These are phyloP conservation scores for Dryadula phaetusa DNA, from an alignment of 2,888 invertebrate genomes.

Conservation along the genomic window DNA sequence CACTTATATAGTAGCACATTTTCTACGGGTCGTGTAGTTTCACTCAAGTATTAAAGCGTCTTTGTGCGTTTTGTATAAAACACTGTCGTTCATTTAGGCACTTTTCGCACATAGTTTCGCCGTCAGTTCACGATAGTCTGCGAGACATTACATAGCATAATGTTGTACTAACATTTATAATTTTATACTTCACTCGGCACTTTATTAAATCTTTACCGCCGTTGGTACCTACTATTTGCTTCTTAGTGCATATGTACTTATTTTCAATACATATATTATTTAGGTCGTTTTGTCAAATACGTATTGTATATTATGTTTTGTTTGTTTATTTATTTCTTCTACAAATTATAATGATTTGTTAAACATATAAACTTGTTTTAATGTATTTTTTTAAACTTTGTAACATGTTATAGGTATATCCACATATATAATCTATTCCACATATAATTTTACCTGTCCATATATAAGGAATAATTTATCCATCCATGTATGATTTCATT, in stretches of 20 bases:
- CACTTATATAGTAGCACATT: neutral
- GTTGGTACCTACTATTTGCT: slow-evolving; percentile 36
- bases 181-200: slow-evolving; percentile 43
- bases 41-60: slow-evolving; percentile 26
- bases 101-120: slow-evolving; percentile 55
- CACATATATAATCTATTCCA: too few relatives aligned
- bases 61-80: slow-evolving; percentile 51
- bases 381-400: too few relatives aligned
- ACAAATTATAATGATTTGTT: too few relatives aligned
- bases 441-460: too few relatives aligned
- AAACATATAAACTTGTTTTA: too few relatives aligned
- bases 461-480: too few relatives aligned
- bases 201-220: slow-evolving; percentile 43
- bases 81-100: slow-evolving; percentile 44
- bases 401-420: too few relatives aligned
- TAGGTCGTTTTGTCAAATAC: neutral
- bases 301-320: too few relatives aligned
- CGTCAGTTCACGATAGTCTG: slow-evolving; percentile 48
- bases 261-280: neutral
- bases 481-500: too few relatives aligned
- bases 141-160: slow-evolving; percentile 46
- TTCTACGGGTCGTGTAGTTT: neutral
- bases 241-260: slow-evolving; percentile 31
- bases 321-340: too few relatives aligned
- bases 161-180: slow-evolving; percentile 45